Evolutionary conservation across 1,140 invertebrate genomes (phyloP).

Genomic region (Neelides sp.): DNA sequence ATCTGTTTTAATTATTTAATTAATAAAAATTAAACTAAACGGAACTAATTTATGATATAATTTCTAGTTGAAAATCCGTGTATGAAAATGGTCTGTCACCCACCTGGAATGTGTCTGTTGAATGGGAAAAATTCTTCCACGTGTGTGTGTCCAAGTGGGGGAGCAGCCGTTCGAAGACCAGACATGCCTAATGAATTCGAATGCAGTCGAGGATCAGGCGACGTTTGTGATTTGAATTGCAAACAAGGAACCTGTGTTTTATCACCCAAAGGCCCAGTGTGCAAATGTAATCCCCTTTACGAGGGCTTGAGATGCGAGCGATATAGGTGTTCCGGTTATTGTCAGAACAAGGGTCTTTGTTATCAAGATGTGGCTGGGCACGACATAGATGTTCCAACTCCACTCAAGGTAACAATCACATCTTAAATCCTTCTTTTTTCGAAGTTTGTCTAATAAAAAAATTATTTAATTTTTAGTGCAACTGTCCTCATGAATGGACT

Average conservation of each 20-base stretch:
- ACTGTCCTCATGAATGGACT: constrained; percentile 49
- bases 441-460: neutral
- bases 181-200: constrained; percentile 7
- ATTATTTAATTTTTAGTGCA: constrained; percentile 38
- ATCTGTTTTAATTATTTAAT: constrained; percentile 30
- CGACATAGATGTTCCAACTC: too few species aligned
- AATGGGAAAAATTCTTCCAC: constrained; percentile 32
- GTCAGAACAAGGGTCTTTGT: constrained; percentile 50
- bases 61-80: constrained; percentile 36
- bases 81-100: constrained; percentile 38
- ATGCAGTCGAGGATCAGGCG: constrained; percentile 18
- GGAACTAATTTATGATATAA: constrained; percentile 3
- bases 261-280: constrained; percentile 38
- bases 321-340: constrained; percentile 49
- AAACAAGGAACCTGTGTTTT: constrained; percentile 46
- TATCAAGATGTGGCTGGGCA: constrained; percentile 35
- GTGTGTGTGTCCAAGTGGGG: constrained; percentile 55
- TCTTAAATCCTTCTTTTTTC: neutral
- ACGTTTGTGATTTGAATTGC: constrained; percentile 37
- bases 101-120: constrained; percentile 33
- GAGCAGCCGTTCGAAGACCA: constrained; percentile 27
- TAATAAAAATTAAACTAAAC: constrained; percentile 9
- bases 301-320: constrained; percentile 48
- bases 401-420: neutral
- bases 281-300: constrained; percentile 46